phyloP scores from a whole-genome alignment of 2,797 vertebrate genomes.

The Buphagus erythrorhynchus region DNA sequence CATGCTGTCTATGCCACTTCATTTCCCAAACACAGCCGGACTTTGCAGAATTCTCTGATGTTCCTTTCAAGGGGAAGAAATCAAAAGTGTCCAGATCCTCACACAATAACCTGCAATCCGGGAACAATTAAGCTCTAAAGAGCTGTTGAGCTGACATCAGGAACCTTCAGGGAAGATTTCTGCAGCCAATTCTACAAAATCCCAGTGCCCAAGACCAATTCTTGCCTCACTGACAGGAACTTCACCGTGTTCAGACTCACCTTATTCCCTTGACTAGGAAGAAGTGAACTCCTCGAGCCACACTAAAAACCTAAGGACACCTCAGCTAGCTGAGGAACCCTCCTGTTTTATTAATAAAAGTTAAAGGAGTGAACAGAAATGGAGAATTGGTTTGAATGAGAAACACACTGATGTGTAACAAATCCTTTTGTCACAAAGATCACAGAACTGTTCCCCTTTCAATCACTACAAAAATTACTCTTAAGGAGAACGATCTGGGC shows the following conservation, averaged over 20 bases:
- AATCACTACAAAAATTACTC: background rate
- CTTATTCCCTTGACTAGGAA: background rate
- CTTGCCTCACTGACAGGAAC: background rate
- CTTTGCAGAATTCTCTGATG: background rate
- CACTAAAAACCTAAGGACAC: background rate
- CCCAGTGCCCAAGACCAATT: background rate
- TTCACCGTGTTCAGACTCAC: background rate
- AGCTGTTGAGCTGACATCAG: background rate
- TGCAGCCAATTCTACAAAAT: background rate
- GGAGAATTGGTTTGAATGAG: background rate
- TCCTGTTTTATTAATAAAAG: background rate
- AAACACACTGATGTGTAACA: background rate
- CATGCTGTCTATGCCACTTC: background rate
- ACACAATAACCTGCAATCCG: accelerated
- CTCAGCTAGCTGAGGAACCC: background rate
- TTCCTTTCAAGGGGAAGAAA: background rate
- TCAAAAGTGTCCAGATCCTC: background rate
- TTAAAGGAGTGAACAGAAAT: background rate
- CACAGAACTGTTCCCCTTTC: background rate
- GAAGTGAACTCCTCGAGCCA: background rate
- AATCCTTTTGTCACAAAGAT: background rate
- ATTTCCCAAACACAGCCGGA: background rate
- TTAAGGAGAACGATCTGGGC: background rate
- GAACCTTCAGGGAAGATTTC: background rate
- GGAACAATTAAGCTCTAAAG: background rate